These are phyloP conservation scores for Pteropus alecto DNA, from an alignment of 2,113 vertebrate genomes.

Conservation along the genomic window DNA sequence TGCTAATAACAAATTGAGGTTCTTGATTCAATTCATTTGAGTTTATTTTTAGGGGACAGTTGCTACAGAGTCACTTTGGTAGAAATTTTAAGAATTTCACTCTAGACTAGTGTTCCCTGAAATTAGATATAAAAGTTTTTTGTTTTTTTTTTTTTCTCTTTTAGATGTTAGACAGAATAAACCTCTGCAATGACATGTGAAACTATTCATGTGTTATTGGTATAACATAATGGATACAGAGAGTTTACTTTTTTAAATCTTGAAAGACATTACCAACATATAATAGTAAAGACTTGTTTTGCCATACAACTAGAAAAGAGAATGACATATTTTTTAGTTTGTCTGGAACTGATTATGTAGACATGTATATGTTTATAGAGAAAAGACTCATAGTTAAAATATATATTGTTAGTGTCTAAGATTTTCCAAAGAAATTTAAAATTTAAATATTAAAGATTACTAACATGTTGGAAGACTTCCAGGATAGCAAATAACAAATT, in stretches of 20 bases:
- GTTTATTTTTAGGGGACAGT: background rate
- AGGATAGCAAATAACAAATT: background rate
- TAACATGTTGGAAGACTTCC: background rate
- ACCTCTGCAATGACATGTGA: background rate
- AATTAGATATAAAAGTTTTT: background rate
- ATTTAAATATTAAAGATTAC: background rate
- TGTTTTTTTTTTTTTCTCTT: background rate
- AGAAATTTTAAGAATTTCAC: background rate
- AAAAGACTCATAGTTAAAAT: slow-evolving; percentile 43
- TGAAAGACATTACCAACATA: background rate
- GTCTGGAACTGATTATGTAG: background rate
- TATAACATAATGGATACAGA: background rate
- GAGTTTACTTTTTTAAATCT: slow-evolving; percentile 33
- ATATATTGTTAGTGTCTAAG: background rate
- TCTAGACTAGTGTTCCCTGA: background rate
- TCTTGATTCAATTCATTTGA: background rate
- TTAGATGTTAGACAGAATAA: background rate
- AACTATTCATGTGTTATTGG: slow-evolving; percentile 9
- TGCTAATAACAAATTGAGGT: background rate
- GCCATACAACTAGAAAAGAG: background rate
- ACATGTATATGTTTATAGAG: slow-evolving; percentile 14
- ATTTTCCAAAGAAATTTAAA: slow-evolving; percentile 13
- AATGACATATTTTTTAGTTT: background rate
- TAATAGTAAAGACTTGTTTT: background rate
- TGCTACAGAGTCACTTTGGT: background rate